Evolutionary conservation across 53 echinoderm and acorn worm species (phyloP), one percentile per base, ranked within the genome.

Genomic region (Stichopus horrens): DNA sequence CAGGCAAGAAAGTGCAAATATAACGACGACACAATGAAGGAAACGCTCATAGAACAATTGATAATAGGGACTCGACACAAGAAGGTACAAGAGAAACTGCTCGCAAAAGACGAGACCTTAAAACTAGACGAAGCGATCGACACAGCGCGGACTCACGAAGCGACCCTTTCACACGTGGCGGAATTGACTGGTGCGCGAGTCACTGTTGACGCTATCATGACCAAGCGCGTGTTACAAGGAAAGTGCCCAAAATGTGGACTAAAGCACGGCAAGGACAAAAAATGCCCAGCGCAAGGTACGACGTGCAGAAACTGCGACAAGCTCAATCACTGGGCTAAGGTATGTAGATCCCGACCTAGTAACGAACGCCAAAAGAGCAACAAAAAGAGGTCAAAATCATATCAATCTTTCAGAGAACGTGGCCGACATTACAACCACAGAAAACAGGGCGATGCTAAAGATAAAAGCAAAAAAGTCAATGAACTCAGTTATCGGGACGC

Each of bases 1-100:
- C 87, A 90, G 58, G 93, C 89, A 0, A 83, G 76, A 56, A 89
- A 91, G 56, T 88, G 90, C 73, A 90, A 89, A 86, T 90, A 89
- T 55, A 59, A 54, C 10, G 57, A 73, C 13, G 60, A 7, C 5
- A 22, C 68, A 58, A 77, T 88, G n/a, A 63, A 76, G 55, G 90
- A 93, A 20, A 21, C 86, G 53, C 20, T 93, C 16, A 86, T 91
- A 18, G 89, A 89, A 51, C 93, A 93, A 75, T 60, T 93, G 20
- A 89, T 93, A 7, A 57, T 90, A 37, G 93, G 93, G 21, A 93
- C 91, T 8, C 88, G 86, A 18, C 71, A 83, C 8, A 89, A 86
- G 53, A n/a, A n/a, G n/a, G n/a, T n/a, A n/a, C n/a, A n/a, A n/a
- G n/a, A n/a, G n/a, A n/a, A n/a, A n/a, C n/a, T 92, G 7, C 83